Percentiles rank a stretch among this genome's conserved stretches.
Evolutionary conservation across 2,797 vertebrate genomes (phyloP).

Genomic region (Nothura maculosa): DNA sequence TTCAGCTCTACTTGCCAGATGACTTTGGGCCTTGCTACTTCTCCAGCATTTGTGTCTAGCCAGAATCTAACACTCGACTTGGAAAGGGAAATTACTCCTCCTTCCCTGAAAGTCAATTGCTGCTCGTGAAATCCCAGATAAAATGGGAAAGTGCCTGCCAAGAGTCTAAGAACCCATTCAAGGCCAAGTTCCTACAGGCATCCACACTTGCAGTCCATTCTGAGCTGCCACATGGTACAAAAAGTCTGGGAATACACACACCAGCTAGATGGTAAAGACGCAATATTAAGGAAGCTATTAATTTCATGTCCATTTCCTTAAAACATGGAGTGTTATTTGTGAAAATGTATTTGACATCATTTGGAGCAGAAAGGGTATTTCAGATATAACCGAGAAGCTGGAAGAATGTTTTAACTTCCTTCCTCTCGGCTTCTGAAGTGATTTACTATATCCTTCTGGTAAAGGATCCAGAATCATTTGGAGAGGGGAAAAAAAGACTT

Average conservation of each 20-base stretch:
- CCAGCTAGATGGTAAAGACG: background rate
- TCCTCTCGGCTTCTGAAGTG: background rate
- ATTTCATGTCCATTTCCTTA: constrained; percentile 26
- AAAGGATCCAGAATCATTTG: constrained; percentile 34
- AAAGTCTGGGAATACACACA: rapidly evolving
- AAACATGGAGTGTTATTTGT: constrained; percentile 9
- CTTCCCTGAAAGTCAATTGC: constrained; percentile 40
- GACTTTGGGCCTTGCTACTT: background rate
- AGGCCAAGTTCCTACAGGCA: constrained; percentile 65
- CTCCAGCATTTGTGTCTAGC: constrained; percentile 30
- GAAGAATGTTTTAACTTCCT: constrained; percentile 43
- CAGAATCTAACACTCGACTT: constrained; percentile 2
- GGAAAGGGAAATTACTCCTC: constrained; percentile 39
- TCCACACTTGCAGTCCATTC: background rate
- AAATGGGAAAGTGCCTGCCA: constrained; percentile 27
- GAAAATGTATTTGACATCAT: background rate
- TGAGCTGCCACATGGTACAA: background rate
- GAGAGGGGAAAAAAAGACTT: background rate
- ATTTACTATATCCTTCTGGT: constrained; percentile 46
- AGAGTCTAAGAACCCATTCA: background rate
- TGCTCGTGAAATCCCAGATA: constrained; percentile 40
- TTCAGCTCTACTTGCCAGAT: background rate
- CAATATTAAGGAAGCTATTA: constrained; percentile 35
- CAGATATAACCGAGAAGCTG: constrained; percentile 18
- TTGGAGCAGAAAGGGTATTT: constrained; percentile 32